Evolutionary conservation across 2,113 vertebrate species (phyloP).

Genomic region (Thinocorus orbignyianus): DNA sequence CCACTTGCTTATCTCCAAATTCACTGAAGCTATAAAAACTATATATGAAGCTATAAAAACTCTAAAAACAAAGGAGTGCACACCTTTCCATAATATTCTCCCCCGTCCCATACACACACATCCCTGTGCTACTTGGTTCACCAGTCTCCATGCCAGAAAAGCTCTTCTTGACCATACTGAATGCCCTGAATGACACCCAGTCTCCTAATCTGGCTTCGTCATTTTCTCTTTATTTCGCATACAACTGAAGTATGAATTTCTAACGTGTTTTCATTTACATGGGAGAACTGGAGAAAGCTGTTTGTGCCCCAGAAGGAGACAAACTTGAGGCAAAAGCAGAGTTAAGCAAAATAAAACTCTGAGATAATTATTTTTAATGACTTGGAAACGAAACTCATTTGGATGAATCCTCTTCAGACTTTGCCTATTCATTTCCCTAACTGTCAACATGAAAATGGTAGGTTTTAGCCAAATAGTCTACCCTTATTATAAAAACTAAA

Average conservation of each 20-base stretch:
- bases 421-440: background rate
- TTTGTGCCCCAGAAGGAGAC: background rate
- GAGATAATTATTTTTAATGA: conserved; percentile 1
- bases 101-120: accelerated
- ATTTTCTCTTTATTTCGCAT: background rate
- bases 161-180: background rate
- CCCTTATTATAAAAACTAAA: background rate
- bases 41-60: background rate
- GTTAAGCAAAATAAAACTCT: background rate
- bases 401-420: background rate
- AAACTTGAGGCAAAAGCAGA: background rate
- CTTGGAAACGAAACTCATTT: background rate
- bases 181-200: background rate
- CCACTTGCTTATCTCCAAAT: background rate
- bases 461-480: background rate
- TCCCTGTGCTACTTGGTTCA: background rate
- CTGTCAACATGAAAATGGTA: background rate
- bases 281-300: background rate
- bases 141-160: background rate
- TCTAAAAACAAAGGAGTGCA: background rate
- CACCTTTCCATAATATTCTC: background rate
- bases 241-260: background rate
- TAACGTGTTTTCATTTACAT: background rate
- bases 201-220: background rate
- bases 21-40: background rate